Conservation (phyloP, 1,140 invertebrate genomes). For the Brachionus calyciflorus region DNA sequence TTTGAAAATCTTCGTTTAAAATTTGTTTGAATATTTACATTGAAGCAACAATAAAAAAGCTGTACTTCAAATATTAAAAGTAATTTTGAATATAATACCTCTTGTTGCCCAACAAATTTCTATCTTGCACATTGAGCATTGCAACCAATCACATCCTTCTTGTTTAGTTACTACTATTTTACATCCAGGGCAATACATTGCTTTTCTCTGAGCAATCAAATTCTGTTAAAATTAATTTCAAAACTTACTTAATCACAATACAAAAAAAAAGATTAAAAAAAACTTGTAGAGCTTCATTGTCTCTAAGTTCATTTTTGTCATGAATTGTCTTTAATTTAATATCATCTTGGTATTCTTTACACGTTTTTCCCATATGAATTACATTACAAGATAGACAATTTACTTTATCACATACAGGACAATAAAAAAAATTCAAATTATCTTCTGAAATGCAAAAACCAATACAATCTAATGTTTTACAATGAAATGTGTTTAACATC, state of each 20-base stretch:
- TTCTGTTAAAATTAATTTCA: too few relatives aligned
- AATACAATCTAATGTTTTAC: constrained; percentile 86
- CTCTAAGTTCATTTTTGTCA: constrained; percentile 70
- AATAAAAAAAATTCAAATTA: constrained; percentile 61
- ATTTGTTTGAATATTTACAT: too few relatives aligned
- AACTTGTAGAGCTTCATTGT: constrained; percentile 72
- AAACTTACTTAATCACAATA: too few relatives aligned
- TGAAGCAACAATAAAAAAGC: too few relatives aligned
- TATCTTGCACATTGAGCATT: constrained; percentile 85
- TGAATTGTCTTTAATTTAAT: constrained; percentile 66
- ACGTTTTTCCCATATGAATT: constrained; percentile 78
- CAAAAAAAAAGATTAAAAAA: too few relatives aligned
- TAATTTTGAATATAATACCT: too few relatives aligned
- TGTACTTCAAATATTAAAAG: too few relatives aligned
- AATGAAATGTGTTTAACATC: constrained; percentile 76
- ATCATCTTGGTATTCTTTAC: constrained; percentile 78
- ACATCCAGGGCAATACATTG: constrained; percentile 79
- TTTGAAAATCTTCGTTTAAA: too few relatives aligned
- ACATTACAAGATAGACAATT: constrained; percentile 88
- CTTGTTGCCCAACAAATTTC: constrained; percentile 73
- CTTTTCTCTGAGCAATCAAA: constrained; percentile 78
- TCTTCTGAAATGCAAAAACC: constrained; percentile 80
- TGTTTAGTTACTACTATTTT: constrained; percentile 78
- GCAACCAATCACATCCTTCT: constrained; percentile 90
- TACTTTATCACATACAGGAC: constrained; percentile 72